Evolutionary conservation across 2,113 vertebrate species (phyloP).

Genomic region (Orthonyx spaldingii): DNA sequence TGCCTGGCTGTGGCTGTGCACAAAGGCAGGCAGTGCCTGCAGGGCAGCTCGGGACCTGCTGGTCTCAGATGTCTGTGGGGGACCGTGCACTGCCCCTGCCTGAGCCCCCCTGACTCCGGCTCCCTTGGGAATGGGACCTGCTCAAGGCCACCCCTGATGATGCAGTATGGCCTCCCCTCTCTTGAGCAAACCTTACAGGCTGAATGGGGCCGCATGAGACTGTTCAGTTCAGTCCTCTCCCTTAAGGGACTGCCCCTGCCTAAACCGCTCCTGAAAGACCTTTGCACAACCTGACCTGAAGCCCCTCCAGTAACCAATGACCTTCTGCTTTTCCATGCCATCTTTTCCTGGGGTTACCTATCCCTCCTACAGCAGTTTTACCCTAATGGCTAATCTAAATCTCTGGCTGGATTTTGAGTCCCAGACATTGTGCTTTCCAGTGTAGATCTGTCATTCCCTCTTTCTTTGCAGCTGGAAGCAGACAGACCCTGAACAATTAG

Average conservation of each 20-base stretch:
- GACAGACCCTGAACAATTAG: constrained; percentile 18
- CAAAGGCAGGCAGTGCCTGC: background rate
- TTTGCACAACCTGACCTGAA: background rate
- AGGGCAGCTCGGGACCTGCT: background rate
- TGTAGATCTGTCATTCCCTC: background rate
- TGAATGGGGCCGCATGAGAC: background rate
- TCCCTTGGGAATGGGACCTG: fast-evolving
- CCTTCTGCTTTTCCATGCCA: background rate
- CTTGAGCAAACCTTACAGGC: background rate
- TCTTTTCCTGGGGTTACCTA: background rate
- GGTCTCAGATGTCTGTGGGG: fast-evolving
- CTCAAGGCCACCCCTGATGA: background rate
- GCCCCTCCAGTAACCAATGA: background rate
- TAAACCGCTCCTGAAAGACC: background rate
- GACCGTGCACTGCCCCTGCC: background rate
- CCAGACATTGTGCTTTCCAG: background rate
- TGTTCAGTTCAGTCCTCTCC: background rate
- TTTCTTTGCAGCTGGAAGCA: constrained; percentile 1
- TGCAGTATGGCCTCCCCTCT: background rate
- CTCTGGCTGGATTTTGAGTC: background rate
- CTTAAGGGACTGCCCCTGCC: background rate
- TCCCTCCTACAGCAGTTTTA: background rate
- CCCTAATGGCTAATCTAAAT: background rate
- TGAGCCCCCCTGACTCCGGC: background rate
- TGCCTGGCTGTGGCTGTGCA: background rate